Conservation (phyloP, 2,797 vertebrate species). For the Sylvilagus floridanus region DNA sequence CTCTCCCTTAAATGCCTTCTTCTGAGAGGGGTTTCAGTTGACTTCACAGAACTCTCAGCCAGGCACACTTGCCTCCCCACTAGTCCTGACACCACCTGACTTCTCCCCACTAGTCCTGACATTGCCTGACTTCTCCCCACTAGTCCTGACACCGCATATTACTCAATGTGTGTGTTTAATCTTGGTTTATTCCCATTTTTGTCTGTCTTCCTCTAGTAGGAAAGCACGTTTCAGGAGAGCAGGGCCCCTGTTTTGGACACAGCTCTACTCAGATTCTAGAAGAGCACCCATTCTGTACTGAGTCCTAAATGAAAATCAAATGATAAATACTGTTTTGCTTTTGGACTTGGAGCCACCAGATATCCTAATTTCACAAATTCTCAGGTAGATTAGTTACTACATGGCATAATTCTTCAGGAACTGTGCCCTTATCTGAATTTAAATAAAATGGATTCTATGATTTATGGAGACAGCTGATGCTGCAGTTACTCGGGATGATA, state of each 20-base stretch:
- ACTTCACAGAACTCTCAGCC: not conserved
- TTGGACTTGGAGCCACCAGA: not conserved
- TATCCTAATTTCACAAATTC: not conserved
- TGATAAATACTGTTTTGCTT: not conserved
- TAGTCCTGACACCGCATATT: no score
- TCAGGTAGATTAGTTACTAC: not conserved
- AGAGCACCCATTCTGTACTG: not conserved
- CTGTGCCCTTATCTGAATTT: not conserved
- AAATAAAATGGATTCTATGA: not conserved
- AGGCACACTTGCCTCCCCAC: rapidly evolving
- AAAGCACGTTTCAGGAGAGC: not conserved
- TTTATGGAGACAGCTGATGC: not conserved
- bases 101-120: not conserved
- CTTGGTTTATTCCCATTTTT: not conserved
- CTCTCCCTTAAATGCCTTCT: not conserved
- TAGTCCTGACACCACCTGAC: no score
- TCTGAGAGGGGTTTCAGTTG: not conserved
- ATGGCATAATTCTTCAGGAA: not conserved
- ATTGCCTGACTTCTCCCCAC: not conserved
- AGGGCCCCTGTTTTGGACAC: not conserved
- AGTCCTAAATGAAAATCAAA: not conserved
- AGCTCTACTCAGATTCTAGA: not conserved
- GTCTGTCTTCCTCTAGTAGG: not conserved
- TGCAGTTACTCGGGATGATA: not conserved
- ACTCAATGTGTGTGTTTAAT: not conserved